Conservation (phyloP, 2,888 invertebrate genomes). For the Parapristionchus giblindavisi region DNA sequence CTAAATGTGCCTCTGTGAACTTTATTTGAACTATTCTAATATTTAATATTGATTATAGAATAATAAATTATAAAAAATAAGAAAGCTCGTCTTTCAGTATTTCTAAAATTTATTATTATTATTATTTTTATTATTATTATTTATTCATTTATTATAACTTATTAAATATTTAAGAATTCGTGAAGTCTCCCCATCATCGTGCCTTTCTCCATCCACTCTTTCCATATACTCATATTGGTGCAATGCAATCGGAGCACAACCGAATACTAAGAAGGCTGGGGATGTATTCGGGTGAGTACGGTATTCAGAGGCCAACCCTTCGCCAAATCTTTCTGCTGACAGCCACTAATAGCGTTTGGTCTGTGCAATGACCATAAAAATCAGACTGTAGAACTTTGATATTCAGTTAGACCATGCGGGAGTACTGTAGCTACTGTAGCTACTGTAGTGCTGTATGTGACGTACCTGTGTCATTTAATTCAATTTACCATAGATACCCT, state of each 20-base stretch:
- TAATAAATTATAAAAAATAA: not conserved
- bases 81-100: not conserved
- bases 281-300: constrained; percentile 19
- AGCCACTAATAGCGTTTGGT: too few relatives aligned
- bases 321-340: not conserved
- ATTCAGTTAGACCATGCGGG: not conserved
- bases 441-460: too few relatives aligned
- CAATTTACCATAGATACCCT: not conserved
- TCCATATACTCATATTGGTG: constrained; percentile 22
- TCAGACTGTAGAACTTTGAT: not conserved
- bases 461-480: too few relatives aligned
- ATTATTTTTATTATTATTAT: too few relatives aligned
- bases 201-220: constrained; percentile 10
- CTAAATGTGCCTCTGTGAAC: not conserved
- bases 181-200: not conserved
- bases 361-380: too few relatives aligned
- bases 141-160: too few relatives aligned
- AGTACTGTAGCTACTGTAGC: not conserved
- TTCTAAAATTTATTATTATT: too few relatives aligned
- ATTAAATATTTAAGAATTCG: constrained; percentile 10
- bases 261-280: constrained; percentile 19
- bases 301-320: not conserved
- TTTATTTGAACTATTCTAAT: not conserved
- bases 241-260: constrained; percentile 18
- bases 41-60: too few relatives aligned